Base-by-base conservation (phyloP, 2,113 vertebrate genomes). In the Epinephelus lanceolatus region DNA sequence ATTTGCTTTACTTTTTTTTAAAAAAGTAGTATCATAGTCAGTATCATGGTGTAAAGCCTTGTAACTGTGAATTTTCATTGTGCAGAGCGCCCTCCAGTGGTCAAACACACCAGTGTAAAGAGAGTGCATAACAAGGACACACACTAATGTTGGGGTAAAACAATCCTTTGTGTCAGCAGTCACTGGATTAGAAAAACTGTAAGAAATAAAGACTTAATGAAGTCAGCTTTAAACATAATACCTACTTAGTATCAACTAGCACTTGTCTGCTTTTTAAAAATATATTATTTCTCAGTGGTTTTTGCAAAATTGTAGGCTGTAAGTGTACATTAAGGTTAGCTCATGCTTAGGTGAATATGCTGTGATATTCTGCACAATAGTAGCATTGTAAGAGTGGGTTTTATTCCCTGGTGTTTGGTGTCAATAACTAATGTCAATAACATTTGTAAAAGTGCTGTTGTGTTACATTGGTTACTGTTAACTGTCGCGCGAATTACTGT, bases 391-490 rank as follows among this genome's bases (percentile, higher is more conserved):
- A 60, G 17, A 55, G 19, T 61, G 12, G 25, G 1, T 65, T n/a
- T 30, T 25, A 33, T 33, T 45, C 21, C 62, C 25, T 68, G 11
- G 42, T 45, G 42, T 45, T 45, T 45, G 42, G 9, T 45, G 42
- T 9, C 42, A 37, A 37, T 37, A 7, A 37, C 33, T 37, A 7
- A 37, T 37, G 33, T 45, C 42, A 21, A 10, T 53, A 61, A 67
- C 76, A 84, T 73, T 33, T 59, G 56, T 84, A 63, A 69, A 55
- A 63, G 52, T 65, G 33, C 42, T 62, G 47, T 62, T 73, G 37
- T 71, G 18, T 72, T 53, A 57, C 66, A 45, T 66, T 71, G 45
- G 40, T 68, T 78, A 67, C 61, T 76, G 37, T 70, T 66, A 27
- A 37, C 60, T 78, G 68, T 78, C 9, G 21, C 40, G 78, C 62